A percentile compares a stretch with the other conserved stretches of the same genome.
Conservation (phyloP, 1,140 invertebrate genomes). For the Temnothorax nylanderi region DNA sequence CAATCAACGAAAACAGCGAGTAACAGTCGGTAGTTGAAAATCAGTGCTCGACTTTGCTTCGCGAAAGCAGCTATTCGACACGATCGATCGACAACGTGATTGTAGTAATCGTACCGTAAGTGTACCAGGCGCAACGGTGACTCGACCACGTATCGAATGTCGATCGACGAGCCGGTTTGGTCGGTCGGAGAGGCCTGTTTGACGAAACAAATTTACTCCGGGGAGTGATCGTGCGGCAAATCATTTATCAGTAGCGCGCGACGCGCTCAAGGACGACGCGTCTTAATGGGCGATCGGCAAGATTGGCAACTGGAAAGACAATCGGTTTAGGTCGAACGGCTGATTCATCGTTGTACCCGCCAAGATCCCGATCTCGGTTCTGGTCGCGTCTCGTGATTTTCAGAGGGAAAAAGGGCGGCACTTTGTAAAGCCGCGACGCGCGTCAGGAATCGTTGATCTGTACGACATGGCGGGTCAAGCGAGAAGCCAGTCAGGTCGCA, state of each 20-base stretch:
- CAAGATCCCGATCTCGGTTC: constrained; percentile 6
- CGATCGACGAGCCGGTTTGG: constrained; percentile 46
- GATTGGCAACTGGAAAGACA: constrained; percentile 3
- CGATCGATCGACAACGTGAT: constrained; percentile 27
- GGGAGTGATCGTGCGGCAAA: constrained; percentile 27
- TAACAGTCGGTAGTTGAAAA: background rate
- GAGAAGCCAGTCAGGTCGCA: constrained; percentile 41
- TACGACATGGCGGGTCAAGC: constrained; percentile 51
- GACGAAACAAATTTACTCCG: constrained; percentile 36
- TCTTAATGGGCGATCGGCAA: constrained; percentile 16
- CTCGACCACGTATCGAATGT: constrained; percentile 38
- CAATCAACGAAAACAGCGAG: background rate
- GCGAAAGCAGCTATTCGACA: constrained; percentile 9
- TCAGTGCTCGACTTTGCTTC: background rate
- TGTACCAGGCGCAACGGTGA: constrained; percentile 42
- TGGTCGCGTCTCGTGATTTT: constrained; percentile 22
- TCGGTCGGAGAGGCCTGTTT: constrained; percentile 19
- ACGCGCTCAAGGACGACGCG: constrained; percentile 34
- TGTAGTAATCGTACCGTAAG: constrained; percentile 11
- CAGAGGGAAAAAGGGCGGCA: constrained; percentile 3
- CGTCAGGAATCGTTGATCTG: constrained; percentile 12
- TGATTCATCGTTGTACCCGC: background rate
- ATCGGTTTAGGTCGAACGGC: constrained; percentile 23
- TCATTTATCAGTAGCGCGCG: constrained; percentile 36
- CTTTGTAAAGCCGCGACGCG: constrained; percentile 9